Base-by-base conservation (phyloP, 2,888 invertebrate genomes). In the Lordiphosa fenestrarum region DNA sequence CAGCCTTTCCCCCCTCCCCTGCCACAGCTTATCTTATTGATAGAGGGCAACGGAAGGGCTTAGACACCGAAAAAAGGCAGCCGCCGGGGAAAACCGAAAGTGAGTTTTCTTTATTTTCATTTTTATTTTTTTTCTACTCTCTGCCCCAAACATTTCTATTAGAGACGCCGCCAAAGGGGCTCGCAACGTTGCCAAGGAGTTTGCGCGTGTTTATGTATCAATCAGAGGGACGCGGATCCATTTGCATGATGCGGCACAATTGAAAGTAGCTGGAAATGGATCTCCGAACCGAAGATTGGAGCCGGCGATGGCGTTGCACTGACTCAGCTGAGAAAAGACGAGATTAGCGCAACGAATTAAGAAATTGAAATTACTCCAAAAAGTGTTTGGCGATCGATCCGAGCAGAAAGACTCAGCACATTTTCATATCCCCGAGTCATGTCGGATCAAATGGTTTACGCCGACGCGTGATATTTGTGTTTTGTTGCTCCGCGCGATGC, bases 301-400 rank as follows among this genome's bases (percentile, higher is more conserved):
- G 46, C 46, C 60, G 50, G 58, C 39, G 57, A 50, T 60, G 44
- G 44, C 30, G 44, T 33, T 44, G 60, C 60, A 60, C 60, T 60
- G 65, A 59, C 60, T 59, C 56, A 56, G 51, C 47, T 76, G 83
- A 80, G 83, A 78, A 76, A 44, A 77, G 62, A 76, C 73, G 66
- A 86, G 87, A 86, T 86, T 87, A 86, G 85, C 87, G 86, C 84
- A 86, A 86, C 86, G 86, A 86, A 86, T 86, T 73, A 71, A 81
- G 72, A 86, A 84, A 86, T 85, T 85, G 85, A 85, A 85, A 86
- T 81, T 74, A 78, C 85, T 84, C 74, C 68, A 84, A 76, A 76
- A 82, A 82, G 80, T 82, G 75, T 76, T 76, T 82, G 75, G 64
- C 75, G 83, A 78, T 76, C 75, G 83, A 71, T 82, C 47, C 58